Base-by-base conservation (phyloP, 2,888 invertebrate genomes). In the Lucinisca nassula region DNA sequence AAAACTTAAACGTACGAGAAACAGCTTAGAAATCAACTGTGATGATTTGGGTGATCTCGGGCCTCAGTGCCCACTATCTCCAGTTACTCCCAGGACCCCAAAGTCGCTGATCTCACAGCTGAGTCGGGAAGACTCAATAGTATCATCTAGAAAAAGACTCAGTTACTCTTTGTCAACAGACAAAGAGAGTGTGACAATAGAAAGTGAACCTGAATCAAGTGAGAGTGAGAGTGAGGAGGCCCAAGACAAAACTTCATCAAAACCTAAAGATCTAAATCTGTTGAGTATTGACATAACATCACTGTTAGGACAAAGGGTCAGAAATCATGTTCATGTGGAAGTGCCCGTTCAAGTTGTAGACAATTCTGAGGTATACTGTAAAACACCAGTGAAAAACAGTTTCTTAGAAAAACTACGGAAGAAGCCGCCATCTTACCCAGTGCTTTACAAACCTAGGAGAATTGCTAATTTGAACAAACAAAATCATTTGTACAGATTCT, bases 31-130 rank as follows among this genome's bases (percentile, higher is more conserved):
- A 73, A 89, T 94, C 17, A 92, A 93, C 45, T 94, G 93, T 90
- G 90, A 93, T n/a, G 83, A 91, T 37, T 81, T 93, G 24, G 93
- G 94, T 51, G 85, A 91, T 27, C 82, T 88, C 24, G 90, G 88
- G 17, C 90, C 92, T 17, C 92, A 92, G 10, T 61, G 87, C 30
- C 90, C 91, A 3, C 89, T 90, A 37, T 90, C 93, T 0, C 94
- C 94, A 24, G 88, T 92, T n/a, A 94, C 94, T 1, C 94, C 94
- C 49, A 87, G 93, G 32, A 94, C 95, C 0, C 94, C 95, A 6
- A 95, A 94, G 82, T 93, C 94, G 27, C 92, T 95, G 40, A 94
- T 95, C 35, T 95, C 95, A n/a, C 95, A 95, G 82, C 79, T 95
- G 21, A 95, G 94, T 82, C 90, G 93, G 14, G 95, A 95, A 38